Evolutionary conservation across 2,113 vertebrate genomes (phyloP).

Genomic region (Lepus europaeus): DNA sequence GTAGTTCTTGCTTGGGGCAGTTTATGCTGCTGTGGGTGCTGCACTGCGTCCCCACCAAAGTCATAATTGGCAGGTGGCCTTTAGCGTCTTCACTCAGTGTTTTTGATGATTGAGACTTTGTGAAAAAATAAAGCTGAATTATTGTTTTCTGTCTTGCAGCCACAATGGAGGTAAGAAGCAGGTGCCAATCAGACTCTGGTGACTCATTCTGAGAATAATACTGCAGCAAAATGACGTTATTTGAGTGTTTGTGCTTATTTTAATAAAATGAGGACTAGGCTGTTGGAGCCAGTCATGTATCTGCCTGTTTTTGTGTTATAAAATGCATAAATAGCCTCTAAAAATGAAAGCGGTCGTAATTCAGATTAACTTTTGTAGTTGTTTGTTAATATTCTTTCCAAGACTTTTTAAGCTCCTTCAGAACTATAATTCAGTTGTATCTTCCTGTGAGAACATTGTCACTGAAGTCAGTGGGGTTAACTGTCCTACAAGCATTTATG

Average conservation of each 20-base stretch:
- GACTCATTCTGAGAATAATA: slow-evolving; percentile 45
- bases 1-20: not conserved
- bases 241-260: slow-evolving; percentile 33
- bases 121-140: slow-evolving; percentile 3
- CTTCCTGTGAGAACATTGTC: not conserved
- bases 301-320: slow-evolving; percentile 43
- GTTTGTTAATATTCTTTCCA: not conserved
- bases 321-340: slow-evolving; percentile 13
- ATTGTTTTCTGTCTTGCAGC: slow-evolving; percentile 32
- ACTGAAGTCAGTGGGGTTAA: not conserved
- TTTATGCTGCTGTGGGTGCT: not conserved
- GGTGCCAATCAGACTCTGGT: not conserved
- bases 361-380: not conserved
- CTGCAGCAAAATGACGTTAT: not conserved
- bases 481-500: not conserved
- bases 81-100: not conserved
- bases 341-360: not conserved
- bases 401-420: slow-evolving; percentile 2
- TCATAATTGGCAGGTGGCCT: slow-evolving; percentile 1
- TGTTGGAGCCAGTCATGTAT: not conserved
- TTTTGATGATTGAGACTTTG: slow-evolving; percentile 38
- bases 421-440: not conserved
- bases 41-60: not conserved
- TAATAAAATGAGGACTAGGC: slow-evolving; percentile 14
- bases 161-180: slow-evolving; percentile 13